phyloP scores from a whole-genome alignment of 2,888 invertebrate species.

The Arctia plantaginis region DNA sequence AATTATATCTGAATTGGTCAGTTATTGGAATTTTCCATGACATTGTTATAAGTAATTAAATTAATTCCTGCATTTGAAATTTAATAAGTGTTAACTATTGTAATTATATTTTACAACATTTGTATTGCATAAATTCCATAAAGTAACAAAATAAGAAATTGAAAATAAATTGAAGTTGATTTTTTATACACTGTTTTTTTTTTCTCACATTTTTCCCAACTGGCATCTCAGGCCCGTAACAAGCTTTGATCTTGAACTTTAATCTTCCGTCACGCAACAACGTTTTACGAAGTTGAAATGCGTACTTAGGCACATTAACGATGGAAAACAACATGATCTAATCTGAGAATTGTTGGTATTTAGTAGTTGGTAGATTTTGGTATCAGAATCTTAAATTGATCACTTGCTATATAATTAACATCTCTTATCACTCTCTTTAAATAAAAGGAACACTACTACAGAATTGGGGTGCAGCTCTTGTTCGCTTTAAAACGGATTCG shows the following conservation, averaged over 20 bases:
- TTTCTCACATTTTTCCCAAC: constrained; percentile 17
- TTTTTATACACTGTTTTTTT: constrained; percentile 67
- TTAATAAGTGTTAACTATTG: constrained; percentile 82
- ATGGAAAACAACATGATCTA: too few relatives aligned
- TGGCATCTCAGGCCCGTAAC: background rate
- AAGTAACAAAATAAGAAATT: constrained; percentile 79
- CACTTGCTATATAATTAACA: too few relatives aligned
- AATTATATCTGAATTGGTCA: constrained; percentile 58
- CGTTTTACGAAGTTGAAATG: too few relatives aligned
- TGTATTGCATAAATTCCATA: constrained; percentile 84
- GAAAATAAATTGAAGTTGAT: constrained; percentile 85
- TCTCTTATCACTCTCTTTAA: too few relatives aligned
- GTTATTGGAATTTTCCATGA: constrained; percentile 75
- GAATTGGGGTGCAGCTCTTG: too few relatives aligned
- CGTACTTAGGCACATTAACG: too few relatives aligned
- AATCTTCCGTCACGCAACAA: too few relatives aligned
- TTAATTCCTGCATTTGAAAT: constrained; percentile 83
- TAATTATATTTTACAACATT: constrained; percentile 84
- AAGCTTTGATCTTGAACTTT: background rate
- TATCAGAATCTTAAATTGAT: too few relatives aligned
- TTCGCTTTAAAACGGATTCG: too few relatives aligned
- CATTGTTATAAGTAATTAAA: constrained; percentile 74
- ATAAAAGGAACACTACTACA: too few relatives aligned
- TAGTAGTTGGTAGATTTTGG: too few relatives aligned
- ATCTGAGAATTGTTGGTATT: too few relatives aligned